These are phyloP conservation scores for Drosophila pullipes DNA, from an alignment of 2,888 invertebrate genomes.

Conservation along the genomic window DNA sequence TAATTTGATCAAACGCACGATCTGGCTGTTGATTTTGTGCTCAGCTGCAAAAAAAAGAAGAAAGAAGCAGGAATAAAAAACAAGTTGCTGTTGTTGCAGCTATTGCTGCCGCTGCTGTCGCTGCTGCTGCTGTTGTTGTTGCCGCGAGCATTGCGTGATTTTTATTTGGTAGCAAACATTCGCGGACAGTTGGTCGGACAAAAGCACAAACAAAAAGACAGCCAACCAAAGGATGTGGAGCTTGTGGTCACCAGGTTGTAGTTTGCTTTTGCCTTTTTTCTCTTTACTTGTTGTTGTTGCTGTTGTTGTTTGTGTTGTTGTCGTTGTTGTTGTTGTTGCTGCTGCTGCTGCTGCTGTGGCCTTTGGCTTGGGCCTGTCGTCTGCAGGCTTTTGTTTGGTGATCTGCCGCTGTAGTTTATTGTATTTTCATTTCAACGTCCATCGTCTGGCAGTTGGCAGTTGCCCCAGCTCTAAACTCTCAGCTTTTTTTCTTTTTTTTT, in stretches of 20 bases:
- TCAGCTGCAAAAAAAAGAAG: slow-evolving; percentile 28
- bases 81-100: slow-evolving; percentile 45
- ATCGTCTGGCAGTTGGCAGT: slow-evolving; percentile 44
- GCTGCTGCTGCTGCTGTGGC: slow-evolving; percentile 31
- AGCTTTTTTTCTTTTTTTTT: background rate
- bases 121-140: slow-evolving; percentile 35
- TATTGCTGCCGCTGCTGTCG: slow-evolving; percentile 17
- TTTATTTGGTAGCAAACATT: slow-evolving; percentile 77
- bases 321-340: slow-evolving; percentile 11
- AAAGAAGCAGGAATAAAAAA: background rate
- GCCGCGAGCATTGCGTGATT: slow-evolving; percentile 62
- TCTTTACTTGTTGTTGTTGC: slow-evolving; percentile 21
- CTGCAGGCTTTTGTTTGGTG: slow-evolving; percentile 58
- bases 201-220: slow-evolving; percentile 43
- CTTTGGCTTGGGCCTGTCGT: slow-evolving; percentile 55
- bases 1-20: slow-evolving; percentile 85
- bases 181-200: slow-evolving; percentile 57
- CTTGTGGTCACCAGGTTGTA: slow-evolving; percentile 59
- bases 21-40: slow-evolving; percentile 76
- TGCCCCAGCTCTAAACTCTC: slow-evolving; percentile 7
- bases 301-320: slow-evolving; percentile 22
- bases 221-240: slow-evolving; percentile 72
- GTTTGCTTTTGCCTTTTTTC: slow-evolving; percentile 10
- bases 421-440: slow-evolving; percentile 76
- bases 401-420: slow-evolving; percentile 68